Base-by-base conservation (phyloP, 2,888 invertebrate species). In the Campopleginae sp. region DNA sequence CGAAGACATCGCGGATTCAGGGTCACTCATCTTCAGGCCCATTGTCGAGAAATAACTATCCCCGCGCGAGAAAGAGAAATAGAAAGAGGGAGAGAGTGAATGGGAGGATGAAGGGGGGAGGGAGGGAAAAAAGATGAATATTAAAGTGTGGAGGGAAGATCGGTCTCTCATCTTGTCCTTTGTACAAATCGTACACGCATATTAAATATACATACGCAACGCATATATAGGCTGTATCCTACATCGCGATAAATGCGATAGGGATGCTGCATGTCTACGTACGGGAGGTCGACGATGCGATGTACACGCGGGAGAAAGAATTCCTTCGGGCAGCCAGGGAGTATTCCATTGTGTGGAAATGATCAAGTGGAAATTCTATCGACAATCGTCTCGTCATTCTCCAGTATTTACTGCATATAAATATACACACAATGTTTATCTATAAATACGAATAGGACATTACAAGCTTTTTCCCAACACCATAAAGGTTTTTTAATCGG, bases 301-400 rank as follows among this genome's bases (percentile, higher is more conserved):
- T 75, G 75, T 51, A 48, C 46, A 63, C 51, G 71, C 38, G 19
- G 61, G 65, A 58, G 79, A 80, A 82, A 79, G 72, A 79, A 82
- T 82, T 85, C 79, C 82, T 51, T 27, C 80, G 76, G 33, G 61
- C 74, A 48, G 58, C 75, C 33, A 44, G 65, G 51, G 38, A 75
- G 63, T 70, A 81, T 76, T 86, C 88, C 88, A 90, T 90, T 89
- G 90, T 89, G 89, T 88, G 88, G 88, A 89, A 90, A 90, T 90
- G 86, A 88, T 89, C 89, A 88, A 90, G 84, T 86, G 87, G 89
- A 90, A 90, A 79, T 74, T 77, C 54, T 70, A 83, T 83, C 72
- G 89, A 83, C 86, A 84, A 46, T 68, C 63, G 75, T 85, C 71
- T 68, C 75, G 76, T 79, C 71, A 80, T 80, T 83, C 54, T 12